Evolutionary conservation across 2,797 vertebrate genomes (phyloP).

Genomic region (Xyrichtys novacula): DNA sequence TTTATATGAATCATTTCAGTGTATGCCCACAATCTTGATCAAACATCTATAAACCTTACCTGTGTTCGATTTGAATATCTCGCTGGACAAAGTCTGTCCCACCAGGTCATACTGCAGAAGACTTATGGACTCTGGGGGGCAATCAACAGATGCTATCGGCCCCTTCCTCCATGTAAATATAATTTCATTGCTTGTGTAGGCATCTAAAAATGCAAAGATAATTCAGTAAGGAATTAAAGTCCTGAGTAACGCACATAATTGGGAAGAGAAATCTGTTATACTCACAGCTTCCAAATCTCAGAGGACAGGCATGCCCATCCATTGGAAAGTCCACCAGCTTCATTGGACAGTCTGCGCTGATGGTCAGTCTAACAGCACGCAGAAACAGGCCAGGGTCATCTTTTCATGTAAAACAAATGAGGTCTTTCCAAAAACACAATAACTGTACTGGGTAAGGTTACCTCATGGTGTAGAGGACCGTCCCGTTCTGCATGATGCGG

Average conservation of each 20-base stretch:
- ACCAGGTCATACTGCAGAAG: conserved; percentile 88
- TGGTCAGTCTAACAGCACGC: conserved; percentile 79
- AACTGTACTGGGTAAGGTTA: conserved; percentile 38
- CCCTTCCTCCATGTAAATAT: conserved; percentile 88
- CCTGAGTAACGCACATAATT: conserved; percentile 3
- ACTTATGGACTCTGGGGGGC: conserved; percentile 87
- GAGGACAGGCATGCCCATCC: conserved; percentile 87
- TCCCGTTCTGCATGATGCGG: conserved; percentile 89
- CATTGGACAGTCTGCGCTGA: conserved; percentile 87
- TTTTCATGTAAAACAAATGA: neutral
- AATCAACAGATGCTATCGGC: conserved; percentile 79
- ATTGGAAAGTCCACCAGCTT: conserved; percentile 85
- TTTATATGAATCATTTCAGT: neutral
- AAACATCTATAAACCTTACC: conserved; percentile 64
- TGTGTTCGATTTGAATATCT: conserved; percentile 84
- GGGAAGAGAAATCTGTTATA: conserved; percentile 18
- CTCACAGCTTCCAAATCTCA: conserved; percentile 89
- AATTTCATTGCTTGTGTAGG: conserved; percentile 86
- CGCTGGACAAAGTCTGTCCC: conserved; percentile 81
- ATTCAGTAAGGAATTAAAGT: neutral
- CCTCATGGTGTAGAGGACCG: conserved; percentile 90
- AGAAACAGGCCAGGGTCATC: conserved; percentile 1
- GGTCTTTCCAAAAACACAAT: neutral
- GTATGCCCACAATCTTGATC: neutral
- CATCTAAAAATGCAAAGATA: conserved; percentile 75